Base-by-base conservation (phyloP, 30 jellyfish, hydroid and myxozoan genomes). In the Nemopilema nomurai region DNA sequence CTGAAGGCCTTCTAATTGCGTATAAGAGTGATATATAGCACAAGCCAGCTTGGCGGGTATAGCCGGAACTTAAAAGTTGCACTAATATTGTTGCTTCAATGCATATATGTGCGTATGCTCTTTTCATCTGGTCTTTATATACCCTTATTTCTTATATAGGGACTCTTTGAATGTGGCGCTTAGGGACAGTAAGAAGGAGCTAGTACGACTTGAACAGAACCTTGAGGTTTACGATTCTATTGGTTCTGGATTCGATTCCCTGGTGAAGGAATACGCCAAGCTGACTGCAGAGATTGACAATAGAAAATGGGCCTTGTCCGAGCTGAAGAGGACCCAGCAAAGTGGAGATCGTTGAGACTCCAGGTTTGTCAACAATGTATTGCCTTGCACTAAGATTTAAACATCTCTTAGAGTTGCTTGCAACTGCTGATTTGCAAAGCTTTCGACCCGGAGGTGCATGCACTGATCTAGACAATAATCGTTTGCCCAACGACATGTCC, bases 221-320 rank as follows among this genome's bases (percentile, higher is more conserved):
- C 62, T 95, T 41, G 68, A 18, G 27, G 72, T 87, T 49, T 95
- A 95, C 74, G 90, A 95, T 67, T 95, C 99, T 3, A 80, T 86
- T 26, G 98, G 97, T 20, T 86, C 87, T 0, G 92, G 71, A 24
- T 90, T 95, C 70, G 90, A 72, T 13, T 84, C 96, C 17, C 78
- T 95, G 67, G 90, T 87, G 4, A 63, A 83, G 65, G 95, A 90
- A 49, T 87, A 83, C 71, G 94, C 87, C 29, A 70, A 89, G 22
- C 69, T 95, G 74, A 90, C 97, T 0, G 90, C 97, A 26, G 96
- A 95, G 72, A 90, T 95, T 23, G 99, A 95, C 71, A 95, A 95
- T 72, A 82, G 90, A 69, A 90, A 87, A 33, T 95, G 99, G 99
- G 99, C 99, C 21, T 62, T 95, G 73, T 72, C 97, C 20, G 97